Base-by-base conservation (phyloP, 2,797 vertebrate genomes). In the Orientallactaga sibirica region DNA sequence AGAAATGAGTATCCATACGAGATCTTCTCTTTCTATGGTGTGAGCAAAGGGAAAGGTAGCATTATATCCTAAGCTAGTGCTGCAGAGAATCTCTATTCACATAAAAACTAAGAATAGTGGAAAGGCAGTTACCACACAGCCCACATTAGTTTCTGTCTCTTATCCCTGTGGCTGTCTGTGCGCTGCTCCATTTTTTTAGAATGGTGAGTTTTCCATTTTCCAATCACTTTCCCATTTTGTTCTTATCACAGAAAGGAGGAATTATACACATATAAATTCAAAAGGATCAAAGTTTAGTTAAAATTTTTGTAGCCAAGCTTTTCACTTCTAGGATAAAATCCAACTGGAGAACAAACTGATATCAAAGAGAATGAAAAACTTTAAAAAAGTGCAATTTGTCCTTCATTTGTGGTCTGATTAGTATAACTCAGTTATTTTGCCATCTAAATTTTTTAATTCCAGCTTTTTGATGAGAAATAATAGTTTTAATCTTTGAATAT, bases 311-410 rank as follows among this genome's bases (percentile, higher is more conserved):
- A 96, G 86, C 85, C 96, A 96, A 94, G 68, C 87, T 52, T 81
- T 96, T 96, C 58, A 96, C 90, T 94, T 97, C 79, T 96, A 98
- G 96, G 92, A 94, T 84, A 95, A 93, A 97, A 97, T 97, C 91
- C 96, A 97, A 95, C 7, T 24, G 27, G 90, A 76, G 97, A 93
- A 88, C 95, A 97, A 97, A 97, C 95, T 92, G 96, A 96, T 96
- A 97, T 90, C 67, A 80, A 97, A 95, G 92, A 82, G 67, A 97
- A 97, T 98, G 97, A 97, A 80, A 77, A 94, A 97, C 97, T 96
- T 95, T 96, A 97, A 80, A 94, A 97, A 97, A 97, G 90, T 67
- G 94, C 82, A 97, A 97, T 96, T 93, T 97, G 41, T 79, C 68
- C 29, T 96, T 98, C 95, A 96, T 97, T 82, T 96, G 95, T 98